Percentiles rank a stretch among this genome's conserved stretches.
These are phyloP conservation scores for Puntigrus tetrazona DNA, from an alignment of 2,113 vertebrate species.

Conservation along the genomic window DNA sequence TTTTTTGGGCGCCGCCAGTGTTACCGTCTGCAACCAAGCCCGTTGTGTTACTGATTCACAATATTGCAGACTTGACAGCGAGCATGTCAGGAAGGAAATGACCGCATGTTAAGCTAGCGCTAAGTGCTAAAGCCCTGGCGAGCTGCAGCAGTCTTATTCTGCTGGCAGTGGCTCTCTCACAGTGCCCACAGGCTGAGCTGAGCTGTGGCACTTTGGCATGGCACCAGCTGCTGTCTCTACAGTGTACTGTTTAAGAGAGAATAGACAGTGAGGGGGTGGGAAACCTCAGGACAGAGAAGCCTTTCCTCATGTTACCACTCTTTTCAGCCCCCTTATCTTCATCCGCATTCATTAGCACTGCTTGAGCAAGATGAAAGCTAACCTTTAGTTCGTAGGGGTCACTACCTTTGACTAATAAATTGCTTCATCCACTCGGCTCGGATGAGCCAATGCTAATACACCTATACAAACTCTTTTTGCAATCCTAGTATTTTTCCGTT, in stretches of 20 bases:
- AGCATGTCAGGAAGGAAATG: slow-evolving; percentile 34
- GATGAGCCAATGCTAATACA: slow-evolving; percentile 6
- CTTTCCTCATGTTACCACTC: slow-evolving; percentile 28
- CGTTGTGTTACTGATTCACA: slow-evolving; percentile 7
- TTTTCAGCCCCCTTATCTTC: slow-evolving; percentile 23
- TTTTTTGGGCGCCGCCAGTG: neutral
- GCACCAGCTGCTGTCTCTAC: slow-evolving; percentile 31
- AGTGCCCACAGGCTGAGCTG: slow-evolving; percentile 30
- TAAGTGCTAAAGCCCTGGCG: slow-evolving; percentile 7
- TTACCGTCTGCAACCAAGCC: neutral
- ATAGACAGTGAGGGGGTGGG: slow-evolving; percentile 34
- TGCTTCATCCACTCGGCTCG: slow-evolving; percentile 6
- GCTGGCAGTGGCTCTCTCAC: slow-evolving; percentile 7
- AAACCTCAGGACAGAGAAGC: slow-evolving; percentile 33
- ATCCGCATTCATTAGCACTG: slow-evolving; percentile 2
- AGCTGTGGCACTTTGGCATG: slow-evolving; percentile 37
- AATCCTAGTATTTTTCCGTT: neutral
- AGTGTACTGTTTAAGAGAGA: slow-evolving; percentile 31
- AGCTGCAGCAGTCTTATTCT: slow-evolving; percentile 10
- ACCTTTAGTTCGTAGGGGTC: slow-evolving; percentile 21
- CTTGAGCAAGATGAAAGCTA: slow-evolving; percentile 28
- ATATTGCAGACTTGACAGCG: neutral
- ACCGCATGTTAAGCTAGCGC: slow-evolving; percentile 4
- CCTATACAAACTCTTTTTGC: slow-evolving; percentile 5
- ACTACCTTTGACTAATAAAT: slow-evolving; percentile 22